Evolutionary conservation across 2,797 vertebrate species (phyloP).

Genomic region (Anniella stebbinsi): DNA sequence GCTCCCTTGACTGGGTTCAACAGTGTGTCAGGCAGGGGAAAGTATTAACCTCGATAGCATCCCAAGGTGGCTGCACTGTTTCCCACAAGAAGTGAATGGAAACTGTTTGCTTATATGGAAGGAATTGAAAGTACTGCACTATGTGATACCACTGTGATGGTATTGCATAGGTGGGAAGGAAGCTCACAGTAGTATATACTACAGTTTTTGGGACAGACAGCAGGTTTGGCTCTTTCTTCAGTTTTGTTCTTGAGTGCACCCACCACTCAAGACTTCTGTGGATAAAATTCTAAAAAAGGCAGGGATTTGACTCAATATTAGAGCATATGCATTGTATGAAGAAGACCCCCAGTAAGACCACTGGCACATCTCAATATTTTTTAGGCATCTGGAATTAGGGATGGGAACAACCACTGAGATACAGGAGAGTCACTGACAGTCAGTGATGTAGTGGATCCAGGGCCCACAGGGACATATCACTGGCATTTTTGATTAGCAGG

Average conservation of each 20-base stretch:
- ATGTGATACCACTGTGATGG: no score
- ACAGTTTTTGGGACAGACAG: no score
- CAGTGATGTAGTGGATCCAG: no score
- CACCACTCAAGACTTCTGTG: no score
- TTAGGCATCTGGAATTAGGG: background rate
- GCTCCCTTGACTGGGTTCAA: background rate
- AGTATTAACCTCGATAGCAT: background rate
- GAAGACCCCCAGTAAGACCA: background rate
- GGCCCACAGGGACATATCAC: no score
- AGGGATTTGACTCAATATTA: background rate
- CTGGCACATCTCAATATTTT: background rate
- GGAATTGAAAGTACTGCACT: background rate
- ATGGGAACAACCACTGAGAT: background rate
- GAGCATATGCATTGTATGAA: background rate
- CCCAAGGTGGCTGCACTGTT: no score
- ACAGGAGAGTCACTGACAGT: background rate
- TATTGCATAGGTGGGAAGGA: no score
- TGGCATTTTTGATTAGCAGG: no score
- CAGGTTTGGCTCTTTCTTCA: no score
- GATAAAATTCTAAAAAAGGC: no score
- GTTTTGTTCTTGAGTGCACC: no score
- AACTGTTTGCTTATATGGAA: background rate
- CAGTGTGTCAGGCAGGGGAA: background rate
- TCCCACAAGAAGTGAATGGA: background rate
- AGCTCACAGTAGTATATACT: no score